Base-by-base conservation (phyloP, 2,888 invertebrate genomes). In the Cheilosia soror region DNA sequence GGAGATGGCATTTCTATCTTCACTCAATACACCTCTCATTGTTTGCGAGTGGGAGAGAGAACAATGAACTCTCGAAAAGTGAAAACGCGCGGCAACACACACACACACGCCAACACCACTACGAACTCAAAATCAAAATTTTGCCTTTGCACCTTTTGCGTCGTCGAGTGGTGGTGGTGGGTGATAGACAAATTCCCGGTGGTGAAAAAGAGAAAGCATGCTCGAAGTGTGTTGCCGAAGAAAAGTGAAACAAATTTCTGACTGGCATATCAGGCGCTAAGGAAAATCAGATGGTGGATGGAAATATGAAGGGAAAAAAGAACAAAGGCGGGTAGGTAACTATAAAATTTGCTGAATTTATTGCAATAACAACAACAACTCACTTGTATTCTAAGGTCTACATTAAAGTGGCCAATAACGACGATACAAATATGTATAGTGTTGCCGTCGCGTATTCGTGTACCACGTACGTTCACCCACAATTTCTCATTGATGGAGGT, bases 181-280 rank as follows among this genome's bases (percentile, higher is more conserved):
- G 20, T 20, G 20, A 20, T 20, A 20, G 20, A 20, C 20, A 20
- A 2, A 20, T 51, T 2, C 13, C 37, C 49, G 11, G 53, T 80
- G 63, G 80, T 13, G 71, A 11, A 58, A 85, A 57, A 37, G 84
- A 80, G 80, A 85, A 37, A 71, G 80, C 75, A 44, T 63, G 60
- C 57, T 47, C 20, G 66, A 80, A 80, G 37, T 13, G 65, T 77
- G 77, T 72, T 68, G 88, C 88, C 88, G 87, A 89, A 89, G 88
- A 90, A 90, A 90, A 90, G 90, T 90, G 90, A 90, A 90, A 90
- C 90, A 90, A 89, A 89, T 89, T 89, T 90, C 89, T 89, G 89
- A 89, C 89, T 87, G 88, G 53, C 66, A 47, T 71, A 89, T 81
- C 87, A 89, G 90, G 90, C 82, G 65, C 33, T 29, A 76, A 88